Conservation (phyloP, 2,797 vertebrate genomes). For the Babyrousa celebensis region DNA sequence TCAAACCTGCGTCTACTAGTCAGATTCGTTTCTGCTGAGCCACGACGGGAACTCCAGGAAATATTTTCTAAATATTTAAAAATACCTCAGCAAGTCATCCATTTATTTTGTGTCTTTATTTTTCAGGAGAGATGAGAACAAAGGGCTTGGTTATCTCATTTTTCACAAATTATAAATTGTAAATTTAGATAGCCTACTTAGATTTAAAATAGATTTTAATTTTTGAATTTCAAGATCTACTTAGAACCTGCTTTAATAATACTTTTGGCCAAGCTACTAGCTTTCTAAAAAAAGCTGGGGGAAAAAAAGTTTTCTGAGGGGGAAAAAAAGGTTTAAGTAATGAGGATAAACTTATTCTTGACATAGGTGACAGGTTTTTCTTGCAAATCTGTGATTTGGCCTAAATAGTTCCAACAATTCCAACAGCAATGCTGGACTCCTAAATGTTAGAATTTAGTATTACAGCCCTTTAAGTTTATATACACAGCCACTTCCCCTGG, state of each 20-base stretch:
- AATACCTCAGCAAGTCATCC: not conserved
- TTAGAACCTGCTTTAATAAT: constrained; percentile 43
- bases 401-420: constrained; percentile 60
- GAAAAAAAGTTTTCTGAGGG: constrained; percentile 16
- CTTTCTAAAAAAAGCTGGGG: not conserved
- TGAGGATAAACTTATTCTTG: constrained; percentile 46
- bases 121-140: constrained; percentile 24
- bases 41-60: too few relatives aligned
- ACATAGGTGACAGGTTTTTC: constrained; percentile 52
- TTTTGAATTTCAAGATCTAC: constrained; percentile 63
- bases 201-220: constrained; percentile 64
- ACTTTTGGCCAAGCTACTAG: constrained; percentile 49
- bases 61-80: not conserved
- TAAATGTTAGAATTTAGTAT: constrained; percentile 65
- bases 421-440: constrained; percentile 57
- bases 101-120: constrained; percentile 57
- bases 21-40: too few relatives aligned
- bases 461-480: constrained; percentile 68
- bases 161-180: constrained; percentile 66
- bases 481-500: not conserved
- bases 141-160: constrained; percentile 34
- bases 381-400: constrained; percentile 58
- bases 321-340: constrained; percentile 34
- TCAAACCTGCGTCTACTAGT: too few relatives aligned
- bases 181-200: constrained; percentile 12